phyloP scores from a whole-genome alignment of 2,888 invertebrate genomes.

The Fragum whitleyi region DNA sequence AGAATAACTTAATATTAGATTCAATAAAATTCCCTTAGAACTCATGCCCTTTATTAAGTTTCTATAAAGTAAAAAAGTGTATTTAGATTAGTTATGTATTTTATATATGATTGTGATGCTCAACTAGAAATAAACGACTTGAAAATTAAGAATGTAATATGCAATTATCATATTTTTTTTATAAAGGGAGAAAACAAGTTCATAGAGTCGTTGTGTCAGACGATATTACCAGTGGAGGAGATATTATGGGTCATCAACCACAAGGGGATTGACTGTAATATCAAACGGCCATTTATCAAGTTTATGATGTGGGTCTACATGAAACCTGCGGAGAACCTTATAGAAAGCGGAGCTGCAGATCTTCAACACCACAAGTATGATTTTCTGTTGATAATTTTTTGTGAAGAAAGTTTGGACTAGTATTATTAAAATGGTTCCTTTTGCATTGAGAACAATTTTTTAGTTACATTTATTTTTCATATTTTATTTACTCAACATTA shows the following conservation, averaged over 20 bases:
- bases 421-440: neutral
- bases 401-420: neutral
- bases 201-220: slow-evolving; percentile 85
- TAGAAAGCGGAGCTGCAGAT: slow-evolving; percentile 83
- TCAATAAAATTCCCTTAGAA: too few relatives aligned
- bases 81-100: too few relatives aligned
- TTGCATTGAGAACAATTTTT: neutral
- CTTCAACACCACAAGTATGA: slow-evolving; percentile 83
- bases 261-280: slow-evolving; percentile 78
- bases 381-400: neutral
- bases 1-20: too few relatives aligned
- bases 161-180: too few relatives aligned
- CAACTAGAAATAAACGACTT: too few relatives aligned
- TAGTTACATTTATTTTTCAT: neutral
- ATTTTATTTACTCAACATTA: too few relatives aligned
- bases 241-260: slow-evolving; percentile 83
- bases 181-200: slow-evolving; percentile 84
- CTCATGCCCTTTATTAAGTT: too few relatives aligned
- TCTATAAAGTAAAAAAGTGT: too few relatives aligned
- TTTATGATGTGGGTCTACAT: slow-evolving; percentile 84
- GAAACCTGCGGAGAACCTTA: slow-evolving; percentile 78
- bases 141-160: too few relatives aligned
- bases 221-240: slow-evolving; percentile 83
- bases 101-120: too few relatives aligned
- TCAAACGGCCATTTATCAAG: slow-evolving; percentile 83